phyloP scores from a whole-genome alignment of 2,797 vertebrate species.

The Gymnoscopelus braueri region DNA sequence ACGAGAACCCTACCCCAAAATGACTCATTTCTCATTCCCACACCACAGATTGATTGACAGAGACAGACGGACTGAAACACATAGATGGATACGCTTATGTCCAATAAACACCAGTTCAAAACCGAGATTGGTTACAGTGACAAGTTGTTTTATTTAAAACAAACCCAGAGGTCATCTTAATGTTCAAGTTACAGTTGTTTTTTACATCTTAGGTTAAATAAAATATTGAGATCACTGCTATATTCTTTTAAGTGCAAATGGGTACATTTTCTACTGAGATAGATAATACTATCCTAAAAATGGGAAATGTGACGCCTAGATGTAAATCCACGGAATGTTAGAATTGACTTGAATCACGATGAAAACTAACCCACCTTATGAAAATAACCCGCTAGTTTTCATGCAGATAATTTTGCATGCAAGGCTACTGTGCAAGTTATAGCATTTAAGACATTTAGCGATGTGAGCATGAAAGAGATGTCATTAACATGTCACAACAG shows the following conservation, averaged over 20 bases:
- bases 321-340: constrained; percentile 71
- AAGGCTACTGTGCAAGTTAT: constrained; percentile 64
- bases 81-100: background rate
- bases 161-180: constrained; percentile 27
- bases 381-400: constrained; percentile 41
- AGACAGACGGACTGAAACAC: background rate
- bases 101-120: constrained; percentile 2
- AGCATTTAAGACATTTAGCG: constrained; percentile 55
- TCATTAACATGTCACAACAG: constrained; percentile 20
- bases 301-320: constrained; percentile 65
- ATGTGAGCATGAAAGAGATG: constrained; percentile 42
- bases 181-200: constrained; percentile 30
- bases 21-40: constrained; percentile 1
- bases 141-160: constrained; percentile 67
- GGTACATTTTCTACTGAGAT: constrained; percentile 61
- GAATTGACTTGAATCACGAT: constrained; percentile 40
- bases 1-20: background rate
- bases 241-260: constrained; percentile 64
- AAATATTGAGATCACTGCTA: constrained; percentile 58
- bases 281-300: constrained; percentile 37
- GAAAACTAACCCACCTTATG: constrained; percentile 23
- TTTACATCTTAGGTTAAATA: constrained; percentile 46
- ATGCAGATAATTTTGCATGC: constrained; percentile 66
- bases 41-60: background rate
- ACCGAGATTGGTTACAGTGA: background rate